These are phyloP conservation scores for Chrysotoxum bicinctum DNA, from an alignment of 2,888 invertebrate genomes.

Conservation along the genomic window DNA sequence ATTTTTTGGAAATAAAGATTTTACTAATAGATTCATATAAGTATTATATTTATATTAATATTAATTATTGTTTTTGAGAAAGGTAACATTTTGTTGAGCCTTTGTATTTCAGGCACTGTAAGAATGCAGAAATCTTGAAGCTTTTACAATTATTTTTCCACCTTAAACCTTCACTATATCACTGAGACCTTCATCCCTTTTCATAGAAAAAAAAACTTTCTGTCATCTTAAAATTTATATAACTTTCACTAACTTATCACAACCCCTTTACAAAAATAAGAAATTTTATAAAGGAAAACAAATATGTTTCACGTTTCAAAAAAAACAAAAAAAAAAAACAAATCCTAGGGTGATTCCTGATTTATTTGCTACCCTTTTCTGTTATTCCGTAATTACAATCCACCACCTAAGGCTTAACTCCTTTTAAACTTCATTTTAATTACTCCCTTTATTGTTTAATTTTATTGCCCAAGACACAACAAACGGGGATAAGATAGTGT, in stretches of 20 bases:
- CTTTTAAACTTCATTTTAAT: conserved; percentile 58
- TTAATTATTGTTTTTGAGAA: too few species aligned
- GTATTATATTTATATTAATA: too few species aligned
- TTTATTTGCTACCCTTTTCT: conserved; percentile 37
- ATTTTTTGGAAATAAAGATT: too few species aligned
- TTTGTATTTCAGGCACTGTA: too few species aligned
- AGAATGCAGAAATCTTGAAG: too few species aligned
- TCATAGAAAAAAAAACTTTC: neutral
- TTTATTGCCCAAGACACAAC: conserved; percentile 42
- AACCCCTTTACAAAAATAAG: conserved; percentile 3
- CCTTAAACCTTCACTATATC: too few species aligned
- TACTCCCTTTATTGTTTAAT: conserved; percentile 58
- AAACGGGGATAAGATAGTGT: conserved; percentile 6
- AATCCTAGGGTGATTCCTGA: neutral
- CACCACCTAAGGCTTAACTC: conserved; percentile 54
- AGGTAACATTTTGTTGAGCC: too few species aligned
- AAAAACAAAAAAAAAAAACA: neutral
- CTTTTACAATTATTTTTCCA: too few species aligned
- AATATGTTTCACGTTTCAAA: conserved; percentile 5
- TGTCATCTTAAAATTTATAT: neutral
- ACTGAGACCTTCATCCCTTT: too few species aligned
- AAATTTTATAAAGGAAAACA: neutral
- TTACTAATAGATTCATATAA: too few species aligned
- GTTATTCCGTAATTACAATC: conserved; percentile 52
- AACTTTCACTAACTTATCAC: neutral